phyloP scores from a whole-genome alignment of 2,888 invertebrate genomes.

The Bimastos eiseni region DNA sequence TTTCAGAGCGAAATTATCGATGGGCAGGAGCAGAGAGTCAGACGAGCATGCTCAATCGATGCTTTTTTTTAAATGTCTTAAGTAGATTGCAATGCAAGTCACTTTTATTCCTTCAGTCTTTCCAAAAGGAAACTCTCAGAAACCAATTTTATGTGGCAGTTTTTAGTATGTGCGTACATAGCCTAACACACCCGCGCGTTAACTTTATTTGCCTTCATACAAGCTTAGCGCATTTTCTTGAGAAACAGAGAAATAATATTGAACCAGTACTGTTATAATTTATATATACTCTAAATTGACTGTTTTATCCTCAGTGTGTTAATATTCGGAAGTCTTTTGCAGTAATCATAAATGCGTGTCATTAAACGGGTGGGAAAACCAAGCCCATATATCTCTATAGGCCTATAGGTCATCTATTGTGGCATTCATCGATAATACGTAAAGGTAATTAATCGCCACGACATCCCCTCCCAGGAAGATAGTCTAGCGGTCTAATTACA shows the following conservation, averaged over 20 bases:
- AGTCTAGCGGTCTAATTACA: too few relatives aligned
- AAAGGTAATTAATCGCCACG: background rate
- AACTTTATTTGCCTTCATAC: background rate
- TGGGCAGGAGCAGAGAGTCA: too few relatives aligned
- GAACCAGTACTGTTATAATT: too few relatives aligned
- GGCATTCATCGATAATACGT: background rate
- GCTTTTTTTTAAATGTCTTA: too few relatives aligned
- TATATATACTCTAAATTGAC: background rate
- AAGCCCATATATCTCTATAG: too few relatives aligned
- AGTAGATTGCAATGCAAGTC: too few relatives aligned
- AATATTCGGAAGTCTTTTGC: background rate
- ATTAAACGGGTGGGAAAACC: background rate
- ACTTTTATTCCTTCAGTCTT: too few relatives aligned
- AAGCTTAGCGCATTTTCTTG: background rate
- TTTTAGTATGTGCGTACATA: background rate
- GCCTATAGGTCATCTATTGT: background rate
- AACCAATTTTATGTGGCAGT: background rate
- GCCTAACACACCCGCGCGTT: background rate
- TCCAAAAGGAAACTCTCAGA: background rate
- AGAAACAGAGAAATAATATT: background rate
- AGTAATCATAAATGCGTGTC: constrained; percentile 9
- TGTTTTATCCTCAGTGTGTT: background rate
- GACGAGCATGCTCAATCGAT: too few relatives aligned
- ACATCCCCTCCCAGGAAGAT: background rate
- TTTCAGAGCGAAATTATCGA: too few relatives aligned